Evolutionary conservation across 2,113 vertebrate genomes (phyloP), one percentile per base, ranked within the genome.

Genomic region (Hippopotamus amphibius): DNA sequence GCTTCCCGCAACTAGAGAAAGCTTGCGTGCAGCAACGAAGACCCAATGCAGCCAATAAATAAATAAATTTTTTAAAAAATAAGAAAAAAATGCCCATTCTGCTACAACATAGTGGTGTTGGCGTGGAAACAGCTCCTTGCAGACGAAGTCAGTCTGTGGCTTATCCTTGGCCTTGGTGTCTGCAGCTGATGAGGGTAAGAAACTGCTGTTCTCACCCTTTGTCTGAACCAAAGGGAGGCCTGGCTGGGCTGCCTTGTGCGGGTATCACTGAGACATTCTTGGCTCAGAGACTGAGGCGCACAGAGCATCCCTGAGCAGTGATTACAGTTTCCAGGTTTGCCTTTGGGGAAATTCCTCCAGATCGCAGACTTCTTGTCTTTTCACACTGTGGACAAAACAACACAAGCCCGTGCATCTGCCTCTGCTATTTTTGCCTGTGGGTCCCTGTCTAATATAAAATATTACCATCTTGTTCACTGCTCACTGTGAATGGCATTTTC

Each of bases 381-480:
- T 88, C 50, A 93, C 53, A 90, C 41, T 66, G 76, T 6, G 88
- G 87, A 96, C 1, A 16, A 80, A 90, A 84, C 57, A 30, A 61
- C 61, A 50, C 88, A 79, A 86, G 66, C 71, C 59, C 3, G 24
- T 2, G 7, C 91, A 71, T 91, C 96, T 96, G 84, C 77, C 88
- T 89, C 88, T 89, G 68, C 74, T 90, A 53, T 87, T 94, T 97
- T 80, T 98, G 98, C 97, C 97, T 28, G 14, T 77, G 92, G 95
- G 91, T 66, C 74, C 83, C 85, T 88, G 86, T 72, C 89, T 41
- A 12, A 37, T 63, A 71, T 77, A 76, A 97, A 96, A 77, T 92
- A 96, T 89, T 71, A 71, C 88, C 28, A 24, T 71, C 88, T 88
- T 74, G 46, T 65, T 91, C 28, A 15, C 57, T 24, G 85, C 71